Evolutionary conservation across 2,797 vertebrate genomes (phyloP), one percentile per base, ranked within the genome.

Genomic region (Mastacembelus armatus): DNA sequence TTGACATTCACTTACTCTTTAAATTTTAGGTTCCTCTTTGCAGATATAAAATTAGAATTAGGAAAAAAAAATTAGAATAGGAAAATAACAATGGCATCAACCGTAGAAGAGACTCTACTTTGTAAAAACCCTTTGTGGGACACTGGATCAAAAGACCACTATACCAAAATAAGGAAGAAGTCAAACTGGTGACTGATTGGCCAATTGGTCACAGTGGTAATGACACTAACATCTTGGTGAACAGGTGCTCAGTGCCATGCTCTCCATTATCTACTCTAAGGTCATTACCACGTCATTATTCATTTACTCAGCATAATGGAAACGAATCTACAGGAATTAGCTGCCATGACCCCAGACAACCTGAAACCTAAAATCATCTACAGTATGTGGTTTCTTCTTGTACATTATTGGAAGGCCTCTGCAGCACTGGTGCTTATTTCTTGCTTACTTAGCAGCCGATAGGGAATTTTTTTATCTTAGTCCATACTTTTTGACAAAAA

Each of bases 261-360:
- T 73, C 79, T 85, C 68, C 69, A 83, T 90, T 86, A 86, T 81
- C 75, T 79, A 55, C 52, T 73, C 67, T 49, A 19, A 80, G 85
- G 86, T 88, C 85, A 85, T 77, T 76, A 82, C 56, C 58, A 35
- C 39, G 10, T 47, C 67, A 74, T 91, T 83, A 88, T 60, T 88
- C 80, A 83, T 79, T 66, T 76, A 69, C 61, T 84, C 77, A 71
- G 65, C 50, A 32, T 70, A 85, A 78, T 74, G 75, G 50, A 85
- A 78, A 85, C 76, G 12, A 84, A 74, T 79, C 67, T 10, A 62
- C 40, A 45, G 36, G 48, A 80, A 56, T 81, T 60, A 68, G 70
- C 69, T 57, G 77, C n/a, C 72, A 33, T 19, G 64, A 22, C 38
- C 26, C n/a, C 48, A 54, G 50, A 79, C 45, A 58, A 45, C 62